Evolutionary conservation across 2,113 vertebrate genomes (phyloP).

Genomic region (Spea multiplicata): DNA sequence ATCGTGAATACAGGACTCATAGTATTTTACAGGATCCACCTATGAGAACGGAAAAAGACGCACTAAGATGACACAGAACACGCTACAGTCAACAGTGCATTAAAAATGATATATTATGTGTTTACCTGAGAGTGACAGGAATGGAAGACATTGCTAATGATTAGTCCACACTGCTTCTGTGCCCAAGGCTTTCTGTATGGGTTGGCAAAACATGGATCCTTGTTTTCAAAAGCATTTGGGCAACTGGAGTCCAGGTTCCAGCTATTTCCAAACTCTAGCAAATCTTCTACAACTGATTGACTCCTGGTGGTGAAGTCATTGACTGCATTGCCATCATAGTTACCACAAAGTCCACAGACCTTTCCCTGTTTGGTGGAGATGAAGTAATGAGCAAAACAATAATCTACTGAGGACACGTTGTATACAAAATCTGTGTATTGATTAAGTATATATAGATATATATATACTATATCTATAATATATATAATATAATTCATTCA

Average conservation of each 20-base stretch:
- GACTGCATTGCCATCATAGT: conserved; percentile 40
- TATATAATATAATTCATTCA: too few species aligned
- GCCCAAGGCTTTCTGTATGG: conserved; percentile 49
- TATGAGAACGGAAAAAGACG: conserved; percentile 27
- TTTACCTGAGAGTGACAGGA: conserved; percentile 45
- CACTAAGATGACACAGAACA: not conserved
- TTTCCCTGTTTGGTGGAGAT: conserved; percentile 20
- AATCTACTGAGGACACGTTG: not conserved
- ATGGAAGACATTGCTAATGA: conserved; percentile 35
- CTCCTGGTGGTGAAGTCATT: conserved; percentile 47
- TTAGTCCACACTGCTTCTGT: conserved; percentile 39
- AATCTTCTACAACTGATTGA: conserved; percentile 20
- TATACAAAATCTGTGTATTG: too few species aligned
- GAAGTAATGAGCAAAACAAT: not conserved
- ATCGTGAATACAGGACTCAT: conserved; percentile 65
- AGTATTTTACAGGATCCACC: conserved; percentile 65
- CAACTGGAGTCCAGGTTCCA: conserved; percentile 39
- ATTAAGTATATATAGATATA: too few species aligned
- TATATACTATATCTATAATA: too few species aligned
- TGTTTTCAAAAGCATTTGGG: conserved; percentile 15
- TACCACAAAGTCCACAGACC: conserved; percentile 50
- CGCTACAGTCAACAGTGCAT: not conserved
- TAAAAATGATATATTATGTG: not conserved
- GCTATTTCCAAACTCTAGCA: conserved; percentile 43
- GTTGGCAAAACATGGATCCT: conserved; percentile 33